phyloP scores from a whole-genome alignment of 2,113 vertebrate genomes.

The Ctenodactylus gundi region DNA sequence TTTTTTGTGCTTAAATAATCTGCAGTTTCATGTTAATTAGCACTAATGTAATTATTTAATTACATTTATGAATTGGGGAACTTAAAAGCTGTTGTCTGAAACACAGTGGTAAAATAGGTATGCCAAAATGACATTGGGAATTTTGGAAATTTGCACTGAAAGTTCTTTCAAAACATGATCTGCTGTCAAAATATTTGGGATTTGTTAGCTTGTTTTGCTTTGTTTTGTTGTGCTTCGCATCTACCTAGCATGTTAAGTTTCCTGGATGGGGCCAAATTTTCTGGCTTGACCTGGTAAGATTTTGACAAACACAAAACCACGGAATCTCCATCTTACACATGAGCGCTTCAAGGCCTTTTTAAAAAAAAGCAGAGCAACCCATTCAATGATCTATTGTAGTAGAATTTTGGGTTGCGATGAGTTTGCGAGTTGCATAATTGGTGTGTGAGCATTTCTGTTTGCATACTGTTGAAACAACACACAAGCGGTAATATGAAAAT shows the following conservation, averaged over 20 bases:
- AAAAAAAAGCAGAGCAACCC: not conserved
- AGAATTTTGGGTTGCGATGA: not conserved
- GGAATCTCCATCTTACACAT: not conserved
- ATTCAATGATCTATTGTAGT: not conserved
- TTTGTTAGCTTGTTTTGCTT: conserved; percentile 26
- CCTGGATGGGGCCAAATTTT: conserved; percentile 71
- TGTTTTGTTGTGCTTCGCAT: conserved; percentile 50
- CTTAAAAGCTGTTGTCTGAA: conserved; percentile 81
- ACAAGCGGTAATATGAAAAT: not conserved
- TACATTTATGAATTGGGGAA: conserved; percentile 97
- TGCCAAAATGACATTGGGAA: conserved; percentile 74
- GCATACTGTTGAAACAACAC: not conserved
- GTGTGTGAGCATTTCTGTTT: not conserved
- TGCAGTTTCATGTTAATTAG: conserved; percentile 98
- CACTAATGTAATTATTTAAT: conserved; percentile 99
- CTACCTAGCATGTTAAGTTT: conserved; percentile 69
- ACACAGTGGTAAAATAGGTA: conserved; percentile 76
- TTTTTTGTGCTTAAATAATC: conserved; percentile 98
- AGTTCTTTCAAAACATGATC: conserved; percentile 62
- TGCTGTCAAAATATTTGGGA: conserved; percentile 61
- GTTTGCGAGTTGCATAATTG: not conserved
- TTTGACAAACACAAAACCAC: conserved; percentile 73
- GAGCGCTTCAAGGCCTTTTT: not conserved
- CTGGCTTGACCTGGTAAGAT: conserved; percentile 61
- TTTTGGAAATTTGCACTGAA: conserved; percentile 64